Percentiles rank a stretch among this genome's conserved stretches.
phyloP scores from a whole-genome alignment of 2,888 invertebrate genomes.

The Acleris laterana region DNA sequence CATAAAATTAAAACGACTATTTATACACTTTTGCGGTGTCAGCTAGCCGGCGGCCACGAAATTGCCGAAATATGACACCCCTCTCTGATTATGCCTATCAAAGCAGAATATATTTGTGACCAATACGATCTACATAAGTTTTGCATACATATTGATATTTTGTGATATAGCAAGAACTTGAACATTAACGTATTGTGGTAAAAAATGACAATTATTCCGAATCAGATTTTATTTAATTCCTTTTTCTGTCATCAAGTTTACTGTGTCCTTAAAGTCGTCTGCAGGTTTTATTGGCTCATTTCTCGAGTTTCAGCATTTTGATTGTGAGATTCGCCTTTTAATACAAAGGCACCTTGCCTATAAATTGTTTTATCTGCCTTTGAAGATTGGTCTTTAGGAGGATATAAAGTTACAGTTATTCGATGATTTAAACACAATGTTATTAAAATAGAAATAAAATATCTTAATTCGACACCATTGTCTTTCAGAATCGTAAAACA shows the following conservation, averaged over 20 bases:
- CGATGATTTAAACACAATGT: slow-evolving; percentile 18
- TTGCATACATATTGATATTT: neutral
- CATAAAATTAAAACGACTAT: no score
- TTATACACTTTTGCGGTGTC: no score
- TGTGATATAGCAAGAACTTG: neutral
- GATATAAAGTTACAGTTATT: slow-evolving; percentile 9
- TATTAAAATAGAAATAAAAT: slow-evolving; percentile 1
- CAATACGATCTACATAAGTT: no score
- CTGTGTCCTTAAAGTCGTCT: slow-evolving; percentile 49
- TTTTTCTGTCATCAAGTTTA: slow-evolving; percentile 56
- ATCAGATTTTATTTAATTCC: slow-evolving; percentile 40
- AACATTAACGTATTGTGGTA: no score
- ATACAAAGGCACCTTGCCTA: slow-evolving; percentile 30
- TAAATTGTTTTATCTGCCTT: slow-evolving; percentile 35
- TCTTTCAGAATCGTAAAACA: no score
- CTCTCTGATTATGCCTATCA: no score
- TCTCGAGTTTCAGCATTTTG: slow-evolving; percentile 44
- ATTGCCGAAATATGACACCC: no score
- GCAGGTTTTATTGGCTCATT: slow-evolving; percentile 52
- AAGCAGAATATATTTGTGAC: no score
- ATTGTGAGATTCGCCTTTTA: slow-evolving; percentile 29
- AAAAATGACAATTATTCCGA: slow-evolving; percentile 9
- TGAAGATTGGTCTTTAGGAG: slow-evolving; percentile 29
- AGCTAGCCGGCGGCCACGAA: no score
- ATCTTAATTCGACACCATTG: no score